Percentiles rank a stretch among this genome's conserved stretches.
Conservation (phyloP, 1,140 invertebrate genomes). For the Bathynomus jamesi region DNA sequence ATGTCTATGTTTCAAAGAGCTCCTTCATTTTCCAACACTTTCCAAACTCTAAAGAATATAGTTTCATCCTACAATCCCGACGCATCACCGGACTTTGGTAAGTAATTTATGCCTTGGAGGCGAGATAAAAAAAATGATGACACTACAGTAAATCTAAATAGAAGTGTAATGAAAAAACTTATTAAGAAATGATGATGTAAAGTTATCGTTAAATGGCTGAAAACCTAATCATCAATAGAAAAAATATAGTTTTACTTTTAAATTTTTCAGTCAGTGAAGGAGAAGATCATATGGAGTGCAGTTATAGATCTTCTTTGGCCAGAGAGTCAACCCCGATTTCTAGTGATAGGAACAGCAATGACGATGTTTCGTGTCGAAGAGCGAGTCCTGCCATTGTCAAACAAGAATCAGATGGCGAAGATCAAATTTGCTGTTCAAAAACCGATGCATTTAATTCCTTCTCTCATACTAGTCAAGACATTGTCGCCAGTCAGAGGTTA, state of each 20-base stretch:
- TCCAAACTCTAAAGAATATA: constrained; percentile 28
- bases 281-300: neutral
- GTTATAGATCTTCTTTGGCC: neutral
- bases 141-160: too few relatives aligned
- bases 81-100: neutral
- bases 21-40: constrained; percentile 23
- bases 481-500: neutral
- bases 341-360: neutral
- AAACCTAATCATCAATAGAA: too few relatives aligned
- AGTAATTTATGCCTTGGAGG: too few relatives aligned
- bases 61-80: constrained; percentile 26
- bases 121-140: too few relatives aligned
- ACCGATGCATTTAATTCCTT: neutral
- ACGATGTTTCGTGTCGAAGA: neutral
- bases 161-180: too few relatives aligned
- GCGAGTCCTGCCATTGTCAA: neutral
- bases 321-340: neutral
- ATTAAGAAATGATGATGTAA: too few relatives aligned
- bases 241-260: too few relatives aligned
- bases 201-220: too few relatives aligned
- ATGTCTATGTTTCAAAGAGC: constrained; percentile 29
- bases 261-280: neutral
- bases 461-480: neutral
- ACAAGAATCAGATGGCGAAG: neutral
- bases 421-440: neutral